Evolutionary conservation across 2,797 vertebrate species (phyloP), one percentile per base, ranked within the genome.

Genomic region (Lepus oiostolus): DNA sequence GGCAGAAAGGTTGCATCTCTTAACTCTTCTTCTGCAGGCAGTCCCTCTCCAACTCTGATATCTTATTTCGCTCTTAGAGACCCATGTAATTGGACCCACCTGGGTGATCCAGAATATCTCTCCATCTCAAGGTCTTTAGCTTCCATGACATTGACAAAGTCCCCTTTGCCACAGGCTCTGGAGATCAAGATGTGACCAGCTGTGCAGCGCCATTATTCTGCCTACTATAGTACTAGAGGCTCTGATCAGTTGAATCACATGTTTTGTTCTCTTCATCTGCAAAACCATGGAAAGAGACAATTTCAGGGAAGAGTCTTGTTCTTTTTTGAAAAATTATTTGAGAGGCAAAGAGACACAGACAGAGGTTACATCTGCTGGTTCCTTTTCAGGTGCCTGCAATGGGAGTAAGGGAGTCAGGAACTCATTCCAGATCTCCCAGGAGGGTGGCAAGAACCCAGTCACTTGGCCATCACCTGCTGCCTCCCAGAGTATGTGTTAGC

Each of bases 281-380:
- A 72, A 80, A 85, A 58, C 38, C 68, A 79, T 24, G 24, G 74
- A 21, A 82, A 72, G 16, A 32, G 32, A 58, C 4, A 38, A 30
- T 93, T 91, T 68, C 52, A 85, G 86, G 42, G 38, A 13, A 47
- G 32, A 42, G 42, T 79, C n/a, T 91, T 42, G 3, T 68, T 96
- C 54, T 58, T 58, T 58, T 17, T 58, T 58, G 54, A 58, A 58
- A 58, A 58, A 58, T 58, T 21, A 58, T 58, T 58, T 58, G 54
- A 58, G 14, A 21, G 54, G 54, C 54, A 58, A 17, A 58, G 54
- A 58, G 54, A 21, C 11, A 58, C 2, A 58, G 54, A 58, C 54
- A 58, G 54, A 58, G 4, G 54, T 58, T 21, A 58, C 17, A 58
- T 16, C 54, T 58, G 54, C 54, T 58, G 54, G 54, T 58, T 58